Conservation (phyloP, 2,113 vertebrate species). For the Atlantisia rogersi region DNA sequence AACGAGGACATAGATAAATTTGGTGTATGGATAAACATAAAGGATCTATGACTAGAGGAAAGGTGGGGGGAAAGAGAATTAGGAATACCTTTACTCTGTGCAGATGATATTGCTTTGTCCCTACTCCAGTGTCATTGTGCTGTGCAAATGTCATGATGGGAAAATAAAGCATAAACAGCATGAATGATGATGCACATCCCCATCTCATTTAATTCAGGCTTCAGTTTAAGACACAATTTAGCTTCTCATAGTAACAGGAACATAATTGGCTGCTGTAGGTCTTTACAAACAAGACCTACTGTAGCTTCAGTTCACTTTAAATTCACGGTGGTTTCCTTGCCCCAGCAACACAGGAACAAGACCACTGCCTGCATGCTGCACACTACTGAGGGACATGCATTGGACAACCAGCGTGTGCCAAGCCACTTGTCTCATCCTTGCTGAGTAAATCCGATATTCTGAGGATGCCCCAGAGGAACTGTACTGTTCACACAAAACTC, state of each 20-base stretch:
- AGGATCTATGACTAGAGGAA: background rate
- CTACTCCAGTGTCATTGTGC: background rate
- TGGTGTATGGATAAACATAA: background rate
- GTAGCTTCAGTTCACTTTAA: background rate
- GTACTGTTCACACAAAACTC: background rate
- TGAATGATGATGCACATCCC: background rate
- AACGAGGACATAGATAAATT: background rate
- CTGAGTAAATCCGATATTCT: background rate
- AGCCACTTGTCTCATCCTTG: background rate
- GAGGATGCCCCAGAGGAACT: background rate
- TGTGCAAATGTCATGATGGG: background rate
- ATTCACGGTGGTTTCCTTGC: background rate
- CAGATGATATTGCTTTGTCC: background rate
- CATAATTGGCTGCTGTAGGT: background rate
- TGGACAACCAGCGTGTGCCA: background rate
- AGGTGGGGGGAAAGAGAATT: background rate
- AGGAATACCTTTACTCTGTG: background rate
- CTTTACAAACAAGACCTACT: background rate
- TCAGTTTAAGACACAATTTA: background rate
- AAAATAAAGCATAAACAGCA: background rate
- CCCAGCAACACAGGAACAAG: background rate
- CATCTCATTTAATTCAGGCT: background rate
- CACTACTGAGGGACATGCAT: accelerated
- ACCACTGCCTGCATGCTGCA: background rate
- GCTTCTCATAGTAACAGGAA: background rate